A percentile compares a stretch with the other conserved stretches of the same genome.
These are phyloP conservation scores for Oenanthe melanoleuca DNA, from an alignment of 2,113 vertebrate species.

Conservation along the genomic window DNA sequence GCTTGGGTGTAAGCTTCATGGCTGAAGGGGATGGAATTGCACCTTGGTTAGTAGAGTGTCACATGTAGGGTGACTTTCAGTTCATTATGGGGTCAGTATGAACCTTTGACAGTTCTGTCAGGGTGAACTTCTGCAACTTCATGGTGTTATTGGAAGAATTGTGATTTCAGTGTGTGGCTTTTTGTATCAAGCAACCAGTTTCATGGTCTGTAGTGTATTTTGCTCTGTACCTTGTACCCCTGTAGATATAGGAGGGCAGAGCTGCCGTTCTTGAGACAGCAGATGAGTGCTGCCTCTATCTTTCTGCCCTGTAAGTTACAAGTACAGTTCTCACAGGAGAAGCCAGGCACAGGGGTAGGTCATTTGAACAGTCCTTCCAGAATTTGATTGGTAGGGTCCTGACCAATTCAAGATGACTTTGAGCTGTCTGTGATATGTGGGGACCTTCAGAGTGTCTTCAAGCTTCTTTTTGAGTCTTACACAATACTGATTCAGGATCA, in stretches of 20 bases:
- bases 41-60: not conserved
- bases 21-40: not conserved
- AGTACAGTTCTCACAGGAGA: not conserved
- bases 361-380: not conserved
- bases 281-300: not conserved
- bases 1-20: not conserved
- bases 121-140: not conserved
- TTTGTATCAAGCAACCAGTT: not conserved
- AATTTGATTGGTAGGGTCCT: not conserved
- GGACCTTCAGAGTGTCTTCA: not conserved
- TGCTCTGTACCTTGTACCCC: not conserved
- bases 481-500: not conserved
- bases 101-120: not conserved
- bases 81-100: not conserved
- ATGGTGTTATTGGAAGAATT: not conserved
- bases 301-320: not conserved
- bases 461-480: not conserved
- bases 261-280: not conserved
- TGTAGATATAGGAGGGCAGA: not conserved
- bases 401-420: not conserved
- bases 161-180: not conserved
- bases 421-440: not conserved
- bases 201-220: not conserved
- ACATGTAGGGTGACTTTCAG: not conserved
- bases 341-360: not conserved